Base-by-base conservation (phyloP, 2,113 vertebrate species). In the Lophura nycthemera region DNA sequence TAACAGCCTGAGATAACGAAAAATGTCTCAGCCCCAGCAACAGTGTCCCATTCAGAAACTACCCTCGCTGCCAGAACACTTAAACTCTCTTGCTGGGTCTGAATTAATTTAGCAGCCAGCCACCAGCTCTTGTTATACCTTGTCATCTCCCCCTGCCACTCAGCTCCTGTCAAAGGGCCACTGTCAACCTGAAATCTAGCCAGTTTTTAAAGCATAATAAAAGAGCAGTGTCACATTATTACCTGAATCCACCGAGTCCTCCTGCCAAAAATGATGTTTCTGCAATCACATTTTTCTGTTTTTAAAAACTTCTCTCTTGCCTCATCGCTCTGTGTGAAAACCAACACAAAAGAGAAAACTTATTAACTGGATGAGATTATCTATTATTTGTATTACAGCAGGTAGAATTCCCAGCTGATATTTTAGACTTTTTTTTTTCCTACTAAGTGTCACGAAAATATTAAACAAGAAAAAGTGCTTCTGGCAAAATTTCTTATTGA, bases 221-320 rank as follows among this genome's bases (percentile, higher is more conserved):
- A 93, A 95, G 27, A 81, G 52, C 4, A 2, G 32, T 54, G 76
- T 67, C 85, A 86, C 43, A 17, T 93, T 86, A 86, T 95, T 97
- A 97, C 94, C 95, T 96, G 91, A 90, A 90, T 95, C 85, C 93
- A 95, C 89, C 0, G 11, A 95, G 70, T 94, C 84, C 83, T 91
- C 79, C 92, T 90, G 89, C 63, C 91, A 95, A 47, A 63, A 93
- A 18, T 1, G 78, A 43, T 10, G 87, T 86, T 95, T 90, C 56
- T 24, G 22, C 89, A 95, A 95, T 95, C 95, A 96, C 96, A 95
- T 97, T 91, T 97, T 97, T 91, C 87, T 90, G 83, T 69, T 92
- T 80, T 83, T 91, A 94, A 93, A 92, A 97, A 86, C 72, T 92
- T 88, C 88, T 86, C 61, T 95, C 91, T 94, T 86, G 87, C 89